These are phyloP conservation scores for Chloroceryle inda DNA, from an alignment of 2,797 vertebrate genomes.

Conservation along the genomic window DNA sequence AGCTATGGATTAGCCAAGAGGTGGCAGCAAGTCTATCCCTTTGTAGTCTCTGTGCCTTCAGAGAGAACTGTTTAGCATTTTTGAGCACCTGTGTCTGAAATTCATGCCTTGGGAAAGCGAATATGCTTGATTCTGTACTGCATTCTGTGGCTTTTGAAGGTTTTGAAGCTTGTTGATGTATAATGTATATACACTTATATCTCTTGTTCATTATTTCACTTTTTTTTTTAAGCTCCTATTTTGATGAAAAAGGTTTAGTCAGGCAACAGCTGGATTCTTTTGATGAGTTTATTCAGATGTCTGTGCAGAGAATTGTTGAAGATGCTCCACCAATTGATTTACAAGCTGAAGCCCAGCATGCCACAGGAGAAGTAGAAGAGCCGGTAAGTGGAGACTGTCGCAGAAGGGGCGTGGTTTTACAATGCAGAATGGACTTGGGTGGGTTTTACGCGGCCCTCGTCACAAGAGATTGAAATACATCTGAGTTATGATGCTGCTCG, in stretches of 20 bases:
- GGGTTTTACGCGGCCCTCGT: not conserved
- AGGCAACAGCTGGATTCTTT: slow-evolving; percentile 98
- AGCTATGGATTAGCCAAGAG: not conserved
- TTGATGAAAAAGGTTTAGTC: slow-evolving; percentile 98
- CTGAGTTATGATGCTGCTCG: not conserved
- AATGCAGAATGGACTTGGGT: not conserved
- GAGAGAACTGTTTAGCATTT: not conserved
- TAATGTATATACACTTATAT: not conserved
- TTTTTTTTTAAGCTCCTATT: slow-evolving; percentile 88
- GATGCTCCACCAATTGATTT: slow-evolving; percentile 97
- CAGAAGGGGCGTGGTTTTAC: not conserved
- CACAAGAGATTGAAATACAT: not conserved
- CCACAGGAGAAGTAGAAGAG: slow-evolving; percentile 96
- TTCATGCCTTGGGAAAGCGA: not conserved
- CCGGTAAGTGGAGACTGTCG: slow-evolving; percentile 83
- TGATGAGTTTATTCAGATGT: slow-evolving; percentile 99
- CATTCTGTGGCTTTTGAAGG: not conserved
- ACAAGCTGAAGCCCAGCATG: slow-evolving; percentile 97
- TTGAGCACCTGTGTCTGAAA: not conserved
- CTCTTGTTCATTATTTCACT: not conserved
- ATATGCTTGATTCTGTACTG: not conserved
- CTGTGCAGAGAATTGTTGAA: slow-evolving; percentile 97
- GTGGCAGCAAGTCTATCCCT: not conserved
- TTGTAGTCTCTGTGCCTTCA: not conserved
- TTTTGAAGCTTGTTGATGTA: not conserved